Base-by-base conservation (phyloP, 37 sponge, comb jelly and placozoan genomes). In the Amphimedon queenslandica region DNA sequence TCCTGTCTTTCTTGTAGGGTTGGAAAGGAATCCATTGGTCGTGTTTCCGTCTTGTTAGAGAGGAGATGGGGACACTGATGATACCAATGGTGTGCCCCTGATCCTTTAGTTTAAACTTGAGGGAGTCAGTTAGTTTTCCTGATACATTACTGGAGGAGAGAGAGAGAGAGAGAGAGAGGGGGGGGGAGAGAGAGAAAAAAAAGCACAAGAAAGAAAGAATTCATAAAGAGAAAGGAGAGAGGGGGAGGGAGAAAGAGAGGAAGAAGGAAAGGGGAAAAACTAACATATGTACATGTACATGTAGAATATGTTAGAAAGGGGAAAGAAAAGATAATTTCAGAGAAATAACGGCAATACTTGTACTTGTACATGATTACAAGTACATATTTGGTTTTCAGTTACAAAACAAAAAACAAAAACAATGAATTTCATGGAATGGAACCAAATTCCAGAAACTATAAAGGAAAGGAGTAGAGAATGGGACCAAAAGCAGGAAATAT, bases 21-120 rank as follows among this genome's bases (percentile, higher is more conserved):
- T 75, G 33, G 13, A 90, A 58, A 3, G 82, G 78, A 38, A 40
- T 37, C 91, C 91, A 90, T 37, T 55, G 63, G 4, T 58, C 39
- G 2, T 40, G 16, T 23, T 61, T 68, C 6, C 37, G 35, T 2
- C 29, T n/a, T 4, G 37, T 42, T 23, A 84, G 38, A 3, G 69
- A 4, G 29, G 36, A 6, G 0, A 88, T 27, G 20, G 60, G 68
- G 23, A 91, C 25, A 28, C 42, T 31, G n/a, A 84, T 75, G 2
- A 67, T 58, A 18, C 93, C 93, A 3, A 92, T 69, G 27, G 76
- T 73, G 69, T 83, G 76, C 3, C 87, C 89, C 42, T 80, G 78
- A 57, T 92, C 93, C 24, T 77, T 77, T 1, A 92, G 77, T 60
- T 88, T 92, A 75, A 92, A 87, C 71, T 80, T 88, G 3, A 92